Evolutionary conservation across 2,797 vertebrate species (phyloP).

Genomic region (Chloroceryle inda): DNA sequence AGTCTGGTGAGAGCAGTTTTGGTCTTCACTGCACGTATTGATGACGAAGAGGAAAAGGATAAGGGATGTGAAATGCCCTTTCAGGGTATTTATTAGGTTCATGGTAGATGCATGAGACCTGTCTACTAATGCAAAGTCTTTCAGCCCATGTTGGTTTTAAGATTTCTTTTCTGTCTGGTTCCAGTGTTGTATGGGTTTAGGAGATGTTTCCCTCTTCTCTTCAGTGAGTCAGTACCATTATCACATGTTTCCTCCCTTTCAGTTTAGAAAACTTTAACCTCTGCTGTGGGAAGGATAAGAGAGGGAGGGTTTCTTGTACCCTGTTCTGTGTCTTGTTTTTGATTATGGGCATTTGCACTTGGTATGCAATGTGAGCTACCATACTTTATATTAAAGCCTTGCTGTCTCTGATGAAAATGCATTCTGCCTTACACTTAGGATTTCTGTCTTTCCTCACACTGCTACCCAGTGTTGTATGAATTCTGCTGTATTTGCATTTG

Average conservation of each 20-base stretch:
- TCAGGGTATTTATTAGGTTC: fast-evolving
- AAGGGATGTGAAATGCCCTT: not conserved
- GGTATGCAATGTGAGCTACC: not conserved
- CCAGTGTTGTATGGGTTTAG: not conserved
- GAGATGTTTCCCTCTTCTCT: not conserved
- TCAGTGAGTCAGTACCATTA: not conserved
- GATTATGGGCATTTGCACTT: not conserved
- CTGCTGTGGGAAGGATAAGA: not conserved
- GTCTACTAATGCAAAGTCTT: not conserved
- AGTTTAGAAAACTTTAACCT: not conserved
- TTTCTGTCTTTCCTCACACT: not conserved
- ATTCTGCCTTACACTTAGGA: not conserved
- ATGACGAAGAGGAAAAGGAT: not conserved
- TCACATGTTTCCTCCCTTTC: not conserved
- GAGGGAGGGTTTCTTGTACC: fast-evolving
- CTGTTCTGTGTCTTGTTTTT: not conserved
- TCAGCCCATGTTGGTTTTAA: not conserved
- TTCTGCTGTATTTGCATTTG: not conserved
- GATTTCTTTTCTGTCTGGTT: not conserved
- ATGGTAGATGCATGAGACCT: not conserved
- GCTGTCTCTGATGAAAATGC: not conserved
- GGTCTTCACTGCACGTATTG: not conserved
- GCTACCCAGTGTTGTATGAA: not conserved
- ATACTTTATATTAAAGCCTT: not conserved
- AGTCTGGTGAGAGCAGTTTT: not conserved